Percentiles rank a stretch among this genome's conserved stretches.
Conservation (phyloP, 1,140 invertebrate genomes). For the Pomacea maculata region DNA sequence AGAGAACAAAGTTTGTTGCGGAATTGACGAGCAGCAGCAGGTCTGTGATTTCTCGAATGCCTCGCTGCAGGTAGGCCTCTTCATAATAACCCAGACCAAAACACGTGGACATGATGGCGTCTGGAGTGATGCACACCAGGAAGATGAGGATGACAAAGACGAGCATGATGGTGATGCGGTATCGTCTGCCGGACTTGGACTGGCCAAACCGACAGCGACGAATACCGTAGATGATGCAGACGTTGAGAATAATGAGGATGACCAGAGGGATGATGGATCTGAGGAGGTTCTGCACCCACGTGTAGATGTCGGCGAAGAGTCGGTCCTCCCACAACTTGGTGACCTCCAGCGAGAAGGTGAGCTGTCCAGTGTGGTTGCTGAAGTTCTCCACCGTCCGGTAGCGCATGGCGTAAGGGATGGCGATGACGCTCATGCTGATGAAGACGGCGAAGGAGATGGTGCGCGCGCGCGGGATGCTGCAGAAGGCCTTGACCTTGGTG, state of each 20-base stretch:
- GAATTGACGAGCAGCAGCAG: slow-evolving; percentile 78
- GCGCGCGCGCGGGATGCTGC: slow-evolving; percentile 71
- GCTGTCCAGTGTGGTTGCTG: slow-evolving; percentile 33
- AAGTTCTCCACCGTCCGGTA: slow-evolving; percentile 45
- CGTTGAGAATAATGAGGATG: slow-evolving; percentile 68
- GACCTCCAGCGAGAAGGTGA: slow-evolving; percentile 39
- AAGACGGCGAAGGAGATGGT: slow-evolving; percentile 49
- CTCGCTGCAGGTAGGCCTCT: slow-evolving; percentile 63
- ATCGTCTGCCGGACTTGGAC: slow-evolving; percentile 35
- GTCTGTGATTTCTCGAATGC: slow-evolving; percentile 79
- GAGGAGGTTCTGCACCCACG: slow-evolving; percentile 73
- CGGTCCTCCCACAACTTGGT: slow-evolving; percentile 66
- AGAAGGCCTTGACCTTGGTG: slow-evolving; percentile 83
- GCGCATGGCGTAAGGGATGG: slow-evolving; percentile 57
- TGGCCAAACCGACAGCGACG: slow-evolving; percentile 53
- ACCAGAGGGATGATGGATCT: slow-evolving; percentile 72
- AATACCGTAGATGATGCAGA: slow-evolving; percentile 76
- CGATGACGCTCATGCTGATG: slow-evolving; percentile 52
- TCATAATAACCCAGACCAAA: slow-evolving; percentile 62
- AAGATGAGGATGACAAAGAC: slow-evolving; percentile 80
- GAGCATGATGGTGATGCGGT: slow-evolving; percentile 77
- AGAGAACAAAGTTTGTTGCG: slow-evolving; percentile 79
- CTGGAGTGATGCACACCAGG: slow-evolving; percentile 78
- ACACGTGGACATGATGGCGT: slow-evolving; percentile 71
- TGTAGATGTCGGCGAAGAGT: slow-evolving; percentile 72